A percentile compares a stretch with the other conserved stretches of the same genome.
phyloP scores from a whole-genome alignment of 1,140 invertebrate genomes.

The Listronotus oregonensis region DNA sequence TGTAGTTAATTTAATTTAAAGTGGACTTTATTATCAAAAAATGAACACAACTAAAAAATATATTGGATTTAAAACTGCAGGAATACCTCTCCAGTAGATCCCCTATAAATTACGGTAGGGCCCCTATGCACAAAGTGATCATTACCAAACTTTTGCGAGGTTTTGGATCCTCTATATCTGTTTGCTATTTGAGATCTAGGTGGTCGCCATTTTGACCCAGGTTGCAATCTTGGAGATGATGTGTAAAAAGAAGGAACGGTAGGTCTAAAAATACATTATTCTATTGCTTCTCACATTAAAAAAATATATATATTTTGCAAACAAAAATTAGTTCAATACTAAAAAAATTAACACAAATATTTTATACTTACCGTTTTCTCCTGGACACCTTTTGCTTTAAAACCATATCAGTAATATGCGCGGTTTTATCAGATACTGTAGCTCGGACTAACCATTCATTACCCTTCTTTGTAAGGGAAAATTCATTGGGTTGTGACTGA shows the following conservation, averaged over 20 bases:
- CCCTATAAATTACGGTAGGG: not conserved
- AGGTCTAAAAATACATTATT: too few relatives aligned
- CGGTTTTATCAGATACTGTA: constrained; percentile 59
- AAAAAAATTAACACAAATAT: too few relatives aligned
- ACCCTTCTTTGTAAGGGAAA: constrained; percentile 52
- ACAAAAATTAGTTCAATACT: too few relatives aligned
- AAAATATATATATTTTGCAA: too few relatives aligned
- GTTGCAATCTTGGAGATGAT: not conserved
- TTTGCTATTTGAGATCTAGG: constrained; percentile 19
- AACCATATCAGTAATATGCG: constrained; percentile 65
- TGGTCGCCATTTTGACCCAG: constrained; percentile 35
- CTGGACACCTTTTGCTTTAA: constrained; percentile 60
- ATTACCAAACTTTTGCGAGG: constrained; percentile 37
- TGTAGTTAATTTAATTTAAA: too few relatives aligned
- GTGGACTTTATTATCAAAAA: too few relatives aligned
- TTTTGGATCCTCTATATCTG: constrained; percentile 22
- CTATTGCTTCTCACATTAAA: too few relatives aligned
- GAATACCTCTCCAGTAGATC: too few relatives aligned
- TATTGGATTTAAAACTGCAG: too few relatives aligned
- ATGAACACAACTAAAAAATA: too few relatives aligned
- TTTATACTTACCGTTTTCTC: constrained; percentile 34
- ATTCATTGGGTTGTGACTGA: constrained; percentile 59
- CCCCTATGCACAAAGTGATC: constrained; percentile 42
- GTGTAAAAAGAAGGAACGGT: too few relatives aligned
- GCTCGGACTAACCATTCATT: constrained; percentile 62